Base-by-base conservation (phyloP, 2,888 invertebrate species). In the Calliscelio sp. region DNA sequence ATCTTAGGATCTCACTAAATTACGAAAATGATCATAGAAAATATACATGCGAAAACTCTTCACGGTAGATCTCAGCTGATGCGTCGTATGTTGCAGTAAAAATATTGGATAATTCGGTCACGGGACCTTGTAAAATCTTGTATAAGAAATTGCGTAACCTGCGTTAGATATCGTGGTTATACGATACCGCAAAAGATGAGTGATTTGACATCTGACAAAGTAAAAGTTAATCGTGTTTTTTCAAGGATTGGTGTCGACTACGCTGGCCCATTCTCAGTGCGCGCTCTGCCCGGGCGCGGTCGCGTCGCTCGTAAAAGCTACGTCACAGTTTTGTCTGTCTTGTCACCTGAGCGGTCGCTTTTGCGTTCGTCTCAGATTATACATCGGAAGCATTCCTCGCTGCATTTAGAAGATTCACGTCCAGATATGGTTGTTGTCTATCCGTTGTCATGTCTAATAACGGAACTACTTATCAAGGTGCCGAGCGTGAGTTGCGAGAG, bases 351-450 rank as follows among this genome's bases (percentile, higher is more conserved):
- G 63, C 63, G 1, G 14, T 44, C 10, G 14, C 41, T 22, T 44
- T 44, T 1, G 63, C 41, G n/a, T 44, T 63, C 14, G 63, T 63
- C 11, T 44, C 41, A 8, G 63, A 63, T 44, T 11, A n/a, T n/a
- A 14, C 41, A 1, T n/a, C 41, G 1, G 14, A 41, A 0, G 11
- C 41, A 1, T 41, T 41, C 4, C n/a, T 41, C 11, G 41, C 41
- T 1, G n/a, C 41, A 41, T 41, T 41, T 5, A 5, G n/a, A n/a
- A 14, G 41, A 1, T 41, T 41, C n/a, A n/a, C 25, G 16, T 5
- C 6, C 35, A 4, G 18, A 16, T 11, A 38, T 20, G 28, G 28
- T n/a, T n/a, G 20, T 35, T 35, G 1, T 3, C 2, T 14, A 1
- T 8, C 35, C 1, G 14, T 11, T 11, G 14, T 35, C 2, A 11